Conservation (phyloP, 2,888 invertebrate species). For the Rotaria macrura region DNA sequence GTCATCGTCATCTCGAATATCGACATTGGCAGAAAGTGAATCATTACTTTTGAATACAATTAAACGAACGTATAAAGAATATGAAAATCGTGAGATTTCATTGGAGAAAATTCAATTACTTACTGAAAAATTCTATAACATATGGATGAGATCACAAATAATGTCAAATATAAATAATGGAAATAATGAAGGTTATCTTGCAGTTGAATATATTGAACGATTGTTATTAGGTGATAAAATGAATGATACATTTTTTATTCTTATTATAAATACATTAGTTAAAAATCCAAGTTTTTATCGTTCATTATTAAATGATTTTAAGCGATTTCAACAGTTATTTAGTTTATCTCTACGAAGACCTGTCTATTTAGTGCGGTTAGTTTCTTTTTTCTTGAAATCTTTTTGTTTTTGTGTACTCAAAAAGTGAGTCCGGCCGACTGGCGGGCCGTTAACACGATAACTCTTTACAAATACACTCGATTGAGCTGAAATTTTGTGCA, state of each 20-base stretch:
- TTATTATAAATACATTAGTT: not conserved
- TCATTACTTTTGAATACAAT: not conserved
- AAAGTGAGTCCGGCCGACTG: too few relatives aligned
- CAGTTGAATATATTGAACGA: not conserved
- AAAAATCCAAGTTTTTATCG: not conserved
- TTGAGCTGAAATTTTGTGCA: too few relatives aligned
- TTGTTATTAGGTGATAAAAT: not conserved
- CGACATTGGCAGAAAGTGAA: not conserved
- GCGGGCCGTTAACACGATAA: too few relatives aligned
- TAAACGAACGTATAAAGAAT: not conserved
- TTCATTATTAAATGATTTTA: not conserved
- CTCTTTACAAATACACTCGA: too few relatives aligned
- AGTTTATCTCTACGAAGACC: not conserved
- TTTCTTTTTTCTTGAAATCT: not conserved
- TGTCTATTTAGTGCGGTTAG: not conserved
- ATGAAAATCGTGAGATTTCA: not conserved
- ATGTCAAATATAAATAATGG: not conserved
- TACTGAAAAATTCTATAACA: not conserved
- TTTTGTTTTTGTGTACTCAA: too few relatives aligned
- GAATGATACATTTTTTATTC: not conserved
- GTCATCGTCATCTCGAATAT: not conserved
- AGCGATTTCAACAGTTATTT: not conserved
- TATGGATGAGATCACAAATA: not conserved
- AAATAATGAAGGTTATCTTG: not conserved
- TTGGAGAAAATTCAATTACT: not conserved